Evolutionary conservation across 2,888 invertebrate genomes (phyloP), one percentile per base, ranked within the genome.

Genomic region (Chrysopilus asiliformis): DNA sequence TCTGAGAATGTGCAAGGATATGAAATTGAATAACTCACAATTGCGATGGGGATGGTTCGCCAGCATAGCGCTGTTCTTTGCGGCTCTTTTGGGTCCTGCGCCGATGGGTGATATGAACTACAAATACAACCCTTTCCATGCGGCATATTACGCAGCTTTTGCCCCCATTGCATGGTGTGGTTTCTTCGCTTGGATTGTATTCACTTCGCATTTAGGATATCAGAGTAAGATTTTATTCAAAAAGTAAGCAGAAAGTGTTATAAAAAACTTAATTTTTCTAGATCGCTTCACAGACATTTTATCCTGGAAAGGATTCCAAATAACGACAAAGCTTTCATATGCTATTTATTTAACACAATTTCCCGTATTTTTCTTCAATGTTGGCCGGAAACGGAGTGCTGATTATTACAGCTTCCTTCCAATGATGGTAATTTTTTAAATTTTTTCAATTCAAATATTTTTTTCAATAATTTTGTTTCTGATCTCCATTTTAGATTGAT

Each of bases 331-430:
- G 51, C 61, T 79, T n/a, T 77, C 78, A 22, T 79, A 79, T 51
- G 72, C 76, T 20, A 66, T 78, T 34, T 79, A 79, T 51, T 58
- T 79, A 41, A 76, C 76, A 17, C 79, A 79, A 53, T 79, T 79
- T 49, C 79, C 79, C 4, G 69, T 78, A 37, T 79, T 73, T 53
- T 79, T 79, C 56, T 79, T 65, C 49, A 76, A 77, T 48, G 74
- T 79, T 20, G 79, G 79, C 3, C 66, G 65, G 35, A 69, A 68
- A 25, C 66, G 73, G 49, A 66, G 67, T 45, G 57, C 71, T 1
- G 68, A 72, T 41, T 64, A 72, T 42, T 76, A 71, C 47, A 68
- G 64, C 33, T 71, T 77, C 48, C 53, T 73, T 26, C 63, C 64
- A 39, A 63, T 68, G 52, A 60, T 71, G 58, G 76, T 76, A 58